Base-by-base conservation (phyloP, 2,888 invertebrate species). In the Hirtodrosophila confusa region DNA sequence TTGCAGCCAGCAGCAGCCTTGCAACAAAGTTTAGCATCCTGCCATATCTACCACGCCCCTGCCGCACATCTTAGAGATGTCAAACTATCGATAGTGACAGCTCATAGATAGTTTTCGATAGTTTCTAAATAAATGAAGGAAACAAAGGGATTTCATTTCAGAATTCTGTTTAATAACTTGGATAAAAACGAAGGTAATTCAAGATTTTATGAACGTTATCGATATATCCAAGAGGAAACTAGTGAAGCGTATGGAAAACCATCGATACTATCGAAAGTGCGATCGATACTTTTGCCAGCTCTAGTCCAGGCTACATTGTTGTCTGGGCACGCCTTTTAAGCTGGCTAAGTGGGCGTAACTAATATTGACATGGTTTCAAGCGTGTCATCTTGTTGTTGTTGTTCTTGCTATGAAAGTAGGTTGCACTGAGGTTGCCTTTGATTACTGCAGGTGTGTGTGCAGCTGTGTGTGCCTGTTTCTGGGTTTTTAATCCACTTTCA, bases 291-390 rank as follows among this genome's bases (percentile, higher is more conserved):
- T 31, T 6, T 31, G 31, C 8, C 31, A 31, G 31, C 31, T 9
- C 7, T 31, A 31, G 10, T 9, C 9, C 27, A 27, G 6, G 4
- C 27, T 23, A 39, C 35, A 51, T 47, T 61, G 41, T 41, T 56
- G 31, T 37, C 17, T 9, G 31, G 57, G 47, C 69, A 74, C 74
- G 76, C 74, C 69, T 77, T 54, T 74, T 75, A 75, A 71, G 73
- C 76, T 72, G 72, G 69, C 78, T 75, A 82, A 73, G 75, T 80
- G 78, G 85, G 80, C 72, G 85, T 83, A 35, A 68, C 76, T 65
- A 71, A 77, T 83, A 77, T 80, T 83, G 83, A 78, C 83, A 83
- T 75, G 68, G 72, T 78, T 85, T 54, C 48, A 58, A 69, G 69
- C 73, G 60, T 57, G 60, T 63, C 67, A 67, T 60, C 48, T 43